Percentiles rank a stretch among this genome's conserved stretches.
Evolutionary conservation across 2,113 vertebrate species (phyloP).

Genomic region (Myanophis thanlyinensis): DNA sequence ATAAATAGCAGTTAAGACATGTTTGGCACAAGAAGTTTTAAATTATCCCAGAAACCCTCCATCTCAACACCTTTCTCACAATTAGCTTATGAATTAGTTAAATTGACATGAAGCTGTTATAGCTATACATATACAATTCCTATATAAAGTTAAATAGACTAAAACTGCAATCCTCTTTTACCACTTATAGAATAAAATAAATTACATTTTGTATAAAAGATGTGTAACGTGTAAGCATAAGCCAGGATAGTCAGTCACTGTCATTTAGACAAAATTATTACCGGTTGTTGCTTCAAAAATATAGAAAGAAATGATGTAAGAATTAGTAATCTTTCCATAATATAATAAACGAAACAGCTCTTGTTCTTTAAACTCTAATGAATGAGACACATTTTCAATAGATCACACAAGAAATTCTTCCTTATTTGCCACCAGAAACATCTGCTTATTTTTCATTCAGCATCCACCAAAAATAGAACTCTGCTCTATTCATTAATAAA

Average conservation of each 20-base stretch:
- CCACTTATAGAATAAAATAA: not conserved
- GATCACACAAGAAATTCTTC: not conserved
- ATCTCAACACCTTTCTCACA: not conserved
- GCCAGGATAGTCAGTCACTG: not conserved
- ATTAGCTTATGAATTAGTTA: not conserved
- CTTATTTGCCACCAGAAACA: not conserved
- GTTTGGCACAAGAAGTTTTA: not conserved
- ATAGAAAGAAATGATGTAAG: not conserved
- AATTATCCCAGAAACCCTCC: not conserved
- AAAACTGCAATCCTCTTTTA: not conserved
- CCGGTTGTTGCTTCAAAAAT: not conserved
- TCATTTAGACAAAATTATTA: not conserved
- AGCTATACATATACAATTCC: not conserved
- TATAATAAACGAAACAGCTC: not conserved
- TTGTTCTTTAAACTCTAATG: not conserved
- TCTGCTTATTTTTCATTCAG: not conserved
- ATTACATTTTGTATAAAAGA: not conserved
- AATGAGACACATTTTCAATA: not conserved
- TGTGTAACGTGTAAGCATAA: not conserved
- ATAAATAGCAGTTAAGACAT: not conserved
- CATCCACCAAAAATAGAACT: not conserved
- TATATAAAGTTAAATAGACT: not conserved
- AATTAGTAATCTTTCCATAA: not conserved
- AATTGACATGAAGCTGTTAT: not conserved
- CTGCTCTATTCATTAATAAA: not conserved